Evolutionary conservation across 2,113 vertebrate species (phyloP).

Genomic region (Antechinus flavipes): DNA sequence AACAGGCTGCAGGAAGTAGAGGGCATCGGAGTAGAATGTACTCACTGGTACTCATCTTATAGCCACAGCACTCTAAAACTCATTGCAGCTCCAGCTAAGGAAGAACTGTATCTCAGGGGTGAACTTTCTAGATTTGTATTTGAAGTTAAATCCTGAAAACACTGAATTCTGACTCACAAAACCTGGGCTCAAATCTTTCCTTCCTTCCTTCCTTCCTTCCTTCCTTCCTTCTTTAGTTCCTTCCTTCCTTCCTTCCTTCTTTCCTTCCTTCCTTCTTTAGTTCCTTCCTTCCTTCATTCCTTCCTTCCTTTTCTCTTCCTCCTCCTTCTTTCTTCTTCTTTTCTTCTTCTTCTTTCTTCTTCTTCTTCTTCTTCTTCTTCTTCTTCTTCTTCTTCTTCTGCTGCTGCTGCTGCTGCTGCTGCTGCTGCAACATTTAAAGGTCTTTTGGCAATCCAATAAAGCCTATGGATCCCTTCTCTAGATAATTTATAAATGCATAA

Average conservation of each 20-base stretch:
- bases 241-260: too few relatives aligned
- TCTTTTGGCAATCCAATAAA: neutral
- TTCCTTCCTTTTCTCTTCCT: too few relatives aligned
- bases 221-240: too few relatives aligned
- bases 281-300: too few relatives aligned
- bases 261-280: too few relatives aligned
- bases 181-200: neutral
- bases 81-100: neutral
- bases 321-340: too few relatives aligned
- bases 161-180: neutral
- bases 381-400: too few relatives aligned
- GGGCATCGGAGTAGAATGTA: neutral
- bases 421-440: neutral
- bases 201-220: too few relatives aligned
- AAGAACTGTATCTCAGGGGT: neutral
- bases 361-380: too few relatives aligned
- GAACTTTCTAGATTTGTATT: neutral
- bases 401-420: too few relatives aligned
- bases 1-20: neutral
- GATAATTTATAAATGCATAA: neutral
- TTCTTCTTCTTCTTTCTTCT: too few relatives aligned
- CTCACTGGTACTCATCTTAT: neutral
- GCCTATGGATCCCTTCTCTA: neutral
- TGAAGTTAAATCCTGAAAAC: neutral
- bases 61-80: neutral